These are phyloP conservation scores for Gavialis gangeticus DNA, from an alignment of 2,113 vertebrate species.

Conservation along the genomic window DNA sequence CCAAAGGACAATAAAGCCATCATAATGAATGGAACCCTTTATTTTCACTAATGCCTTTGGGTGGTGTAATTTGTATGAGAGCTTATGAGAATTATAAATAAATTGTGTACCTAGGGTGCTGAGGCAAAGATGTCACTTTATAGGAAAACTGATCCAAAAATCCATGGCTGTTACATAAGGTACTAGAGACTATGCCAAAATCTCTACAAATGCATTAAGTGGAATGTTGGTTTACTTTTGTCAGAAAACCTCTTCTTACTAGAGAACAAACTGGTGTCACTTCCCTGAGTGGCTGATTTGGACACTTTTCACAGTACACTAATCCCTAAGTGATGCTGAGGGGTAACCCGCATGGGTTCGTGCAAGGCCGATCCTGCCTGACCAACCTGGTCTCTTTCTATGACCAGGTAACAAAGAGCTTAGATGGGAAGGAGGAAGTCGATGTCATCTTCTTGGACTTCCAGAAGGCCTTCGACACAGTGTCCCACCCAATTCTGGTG, in stretches of 20 bases:
- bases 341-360: too few relatives aligned
- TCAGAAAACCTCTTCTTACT: not conserved
- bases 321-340: not conserved
- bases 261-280: not conserved
- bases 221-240: not conserved
- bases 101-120: not conserved
- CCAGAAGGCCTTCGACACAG: too few relatives aligned
- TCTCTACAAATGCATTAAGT: not conserved
- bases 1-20: not conserved
- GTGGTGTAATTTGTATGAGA: not conserved
- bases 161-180: not conserved
- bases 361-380: too few relatives aligned
- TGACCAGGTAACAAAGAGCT: too few relatives aligned
- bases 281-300: not conserved
- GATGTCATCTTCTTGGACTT: too few relatives aligned
- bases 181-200: not conserved
- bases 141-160: not conserved
- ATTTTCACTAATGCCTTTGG: not conserved
- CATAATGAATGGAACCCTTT: not conserved
- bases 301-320: not conserved
- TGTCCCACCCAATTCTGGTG: too few relatives aligned
- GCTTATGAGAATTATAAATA: not conserved
- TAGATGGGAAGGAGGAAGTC: too few relatives aligned
- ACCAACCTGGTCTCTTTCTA: too few relatives aligned
- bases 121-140: not conserved